Conservation (phyloP, 2,888 invertebrate species). For the Priocnemis perturbator region DNA sequence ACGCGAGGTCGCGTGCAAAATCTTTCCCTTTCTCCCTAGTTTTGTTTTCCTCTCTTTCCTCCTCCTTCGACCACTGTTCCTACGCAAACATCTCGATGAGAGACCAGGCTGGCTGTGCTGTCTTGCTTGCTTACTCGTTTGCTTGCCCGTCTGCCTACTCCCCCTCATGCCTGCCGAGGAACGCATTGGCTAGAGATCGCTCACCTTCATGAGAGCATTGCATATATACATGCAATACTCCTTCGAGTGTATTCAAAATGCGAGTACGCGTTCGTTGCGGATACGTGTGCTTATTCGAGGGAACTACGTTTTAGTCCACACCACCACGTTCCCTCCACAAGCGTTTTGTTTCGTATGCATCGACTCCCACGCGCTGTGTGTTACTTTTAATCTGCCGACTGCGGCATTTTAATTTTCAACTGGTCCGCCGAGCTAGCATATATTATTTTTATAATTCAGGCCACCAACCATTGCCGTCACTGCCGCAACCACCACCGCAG, state of each 20-base stretch:
- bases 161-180: slow-evolving; percentile 4
- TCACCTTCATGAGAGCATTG: too few species aligned
- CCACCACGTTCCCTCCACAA: slow-evolving; percentile 2
- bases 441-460: slow-evolving; percentile 55
- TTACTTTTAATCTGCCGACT: slow-evolving; percentile 45
- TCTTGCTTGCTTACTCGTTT: not conserved
- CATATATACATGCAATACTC: too few species aligned
- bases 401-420: slow-evolving; percentile 61
- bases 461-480: slow-evolving; percentile 6
- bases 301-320: slow-evolving; percentile 10
- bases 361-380: slow-evolving; percentile 57
- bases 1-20: slow-evolving; percentile 73
- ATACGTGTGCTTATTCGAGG: slow-evolving; percentile 9
- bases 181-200: too few species aligned
- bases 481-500: not conserved
- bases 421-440: slow-evolving; percentile 27
- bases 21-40: slow-evolving; percentile 26
- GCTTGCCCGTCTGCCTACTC: slow-evolving; percentile 3
- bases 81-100: not conserved
- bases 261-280: too few species aligned
- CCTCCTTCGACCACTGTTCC: not conserved
- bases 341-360: slow-evolving; percentile 10
- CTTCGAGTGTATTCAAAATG: too few species aligned
- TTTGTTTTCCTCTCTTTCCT: slow-evolving; percentile 26
- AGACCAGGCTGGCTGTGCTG: not conserved